Conservation (phyloP, 2,113 vertebrate genomes). For the Lampris incognitus region DNA sequence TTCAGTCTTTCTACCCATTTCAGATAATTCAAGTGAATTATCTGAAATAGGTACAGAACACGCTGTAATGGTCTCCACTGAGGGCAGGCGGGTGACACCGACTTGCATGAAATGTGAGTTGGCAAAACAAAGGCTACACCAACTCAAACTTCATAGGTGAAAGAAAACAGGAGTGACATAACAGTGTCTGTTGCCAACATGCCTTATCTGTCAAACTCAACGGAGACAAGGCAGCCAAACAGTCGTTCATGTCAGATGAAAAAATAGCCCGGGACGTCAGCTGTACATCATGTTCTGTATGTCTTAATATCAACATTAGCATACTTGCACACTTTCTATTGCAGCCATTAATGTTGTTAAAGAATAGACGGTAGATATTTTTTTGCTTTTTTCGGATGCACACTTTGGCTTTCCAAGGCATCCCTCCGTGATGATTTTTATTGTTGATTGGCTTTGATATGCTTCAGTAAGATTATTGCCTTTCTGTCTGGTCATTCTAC, state of each 20-base stretch:
- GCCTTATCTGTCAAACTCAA: conserved; percentile 66
- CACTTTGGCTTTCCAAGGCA: conserved; percentile 39
- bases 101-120: conserved; percentile 55
- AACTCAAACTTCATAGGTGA: conserved; percentile 21
- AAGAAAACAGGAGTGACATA: conserved; percentile 47
- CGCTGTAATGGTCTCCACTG: background rate
- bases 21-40: conserved; percentile 38
- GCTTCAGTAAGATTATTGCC: conserved; percentile 47
- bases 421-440: conserved; percentile 38
- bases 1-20: conserved; percentile 9
- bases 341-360: conserved; percentile 31
- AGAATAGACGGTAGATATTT: conserved; percentile 27
- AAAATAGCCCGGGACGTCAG: conserved; percentile 55
- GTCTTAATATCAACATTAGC: conserved; percentile 42
- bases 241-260: conserved; percentile 35
- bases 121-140: conserved; percentile 52
- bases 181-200: conserved; percentile 35
- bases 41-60: conserved; percentile 4
- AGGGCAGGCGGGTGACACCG: conserved; percentile 46
- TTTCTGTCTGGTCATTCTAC: conserved; percentile 56
- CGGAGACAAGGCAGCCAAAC: conserved; percentile 49
- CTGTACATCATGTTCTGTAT: conserved; percentile 46
- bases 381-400: background rate
- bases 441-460: conserved; percentile 56
- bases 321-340: background rate